Conservation (phyloP, 1,140 invertebrate species). For the Andrena cerasifolii region DNA sequence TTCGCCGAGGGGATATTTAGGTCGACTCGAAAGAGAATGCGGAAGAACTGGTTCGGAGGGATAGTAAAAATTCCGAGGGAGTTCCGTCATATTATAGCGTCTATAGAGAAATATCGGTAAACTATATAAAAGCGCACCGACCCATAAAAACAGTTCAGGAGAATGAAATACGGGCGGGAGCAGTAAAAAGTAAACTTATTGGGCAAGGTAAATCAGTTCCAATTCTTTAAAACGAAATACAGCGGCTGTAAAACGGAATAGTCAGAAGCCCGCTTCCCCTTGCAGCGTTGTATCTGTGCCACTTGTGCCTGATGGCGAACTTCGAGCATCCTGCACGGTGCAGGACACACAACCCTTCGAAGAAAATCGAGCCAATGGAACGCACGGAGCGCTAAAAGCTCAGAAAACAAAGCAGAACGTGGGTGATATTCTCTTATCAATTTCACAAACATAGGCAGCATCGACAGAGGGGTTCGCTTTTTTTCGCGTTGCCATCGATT, state of each 20-base stretch:
- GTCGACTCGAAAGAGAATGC: neutral
- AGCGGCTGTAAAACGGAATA: conserved; percentile 32
- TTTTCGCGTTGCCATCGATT: neutral
- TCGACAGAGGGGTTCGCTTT: neutral
- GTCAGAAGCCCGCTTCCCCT: neutral
- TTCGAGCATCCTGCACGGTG: neutral
- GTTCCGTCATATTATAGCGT: neutral
- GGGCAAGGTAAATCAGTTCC: conserved; percentile 30
- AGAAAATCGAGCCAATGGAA: neutral
- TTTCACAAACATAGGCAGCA: too few species aligned
- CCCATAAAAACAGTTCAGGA: neutral
- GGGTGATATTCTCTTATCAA: neutral
- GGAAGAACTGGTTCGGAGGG: neutral
- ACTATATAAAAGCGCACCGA: conserved; percentile 22
- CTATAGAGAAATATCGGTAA: conserved; percentile 32
- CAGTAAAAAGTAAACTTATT: conserved; percentile 31
- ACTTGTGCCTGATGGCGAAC: neutral
- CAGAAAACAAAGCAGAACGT: too few species aligned
- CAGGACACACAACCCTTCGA: neutral
- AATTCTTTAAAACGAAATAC: conserved; percentile 37
- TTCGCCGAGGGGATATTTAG: too few species aligned
- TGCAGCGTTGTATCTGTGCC: neutral
- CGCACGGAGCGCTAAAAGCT: neutral
- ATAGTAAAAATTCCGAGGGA: neutral
- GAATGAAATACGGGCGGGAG: conserved; percentile 19